These are phyloP conservation scores for Malthinus flaveolus DNA, from an alignment of 2,888 invertebrate genomes.

Conservation along the genomic window DNA sequence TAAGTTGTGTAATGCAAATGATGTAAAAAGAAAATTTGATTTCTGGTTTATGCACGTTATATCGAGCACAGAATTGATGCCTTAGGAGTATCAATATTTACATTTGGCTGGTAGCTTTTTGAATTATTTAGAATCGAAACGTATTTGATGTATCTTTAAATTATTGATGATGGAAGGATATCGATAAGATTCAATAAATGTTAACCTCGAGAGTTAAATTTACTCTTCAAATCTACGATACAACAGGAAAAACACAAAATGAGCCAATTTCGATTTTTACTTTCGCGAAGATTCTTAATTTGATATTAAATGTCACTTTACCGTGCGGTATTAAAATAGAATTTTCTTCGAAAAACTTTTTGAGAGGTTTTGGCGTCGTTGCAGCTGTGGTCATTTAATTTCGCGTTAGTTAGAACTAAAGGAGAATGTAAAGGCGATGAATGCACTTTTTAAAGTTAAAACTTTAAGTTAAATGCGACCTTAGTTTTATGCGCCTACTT, in stretches of 20 bases:
- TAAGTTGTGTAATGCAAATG: conserved; percentile 19
- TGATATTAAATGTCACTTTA: conserved; percentile 1
- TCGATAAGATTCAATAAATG: neutral
- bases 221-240: no score
- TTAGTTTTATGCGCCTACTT: conserved; percentile 22
- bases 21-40: conserved; percentile 24
- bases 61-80: conserved; percentile 21
- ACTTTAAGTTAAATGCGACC: conserved; percentile 24
- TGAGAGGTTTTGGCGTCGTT: neutral
- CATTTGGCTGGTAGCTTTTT: conserved; percentile 21
- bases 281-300: conserved; percentile 2
- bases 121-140: conserved; percentile 20
- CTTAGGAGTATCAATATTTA: conserved; percentile 27
- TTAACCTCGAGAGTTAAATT: conserved; percentile 1
- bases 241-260: neutral
- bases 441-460: conserved; percentile 15
- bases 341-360: conserved; percentile 4
- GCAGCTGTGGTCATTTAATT: conserved; percentile 26
- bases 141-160: conserved; percentile 15
- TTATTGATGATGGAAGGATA: conserved; percentile 9
- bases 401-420: conserved; percentile 15
- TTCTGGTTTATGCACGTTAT: conserved; percentile 20
- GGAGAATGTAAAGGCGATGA: conserved; percentile 10
- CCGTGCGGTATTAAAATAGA: conserved; percentile 3
- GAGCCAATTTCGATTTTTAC: neutral